phyloP scores from a whole-genome alignment of 2,797 vertebrate genomes.

The Myotis pilosus region DNA sequence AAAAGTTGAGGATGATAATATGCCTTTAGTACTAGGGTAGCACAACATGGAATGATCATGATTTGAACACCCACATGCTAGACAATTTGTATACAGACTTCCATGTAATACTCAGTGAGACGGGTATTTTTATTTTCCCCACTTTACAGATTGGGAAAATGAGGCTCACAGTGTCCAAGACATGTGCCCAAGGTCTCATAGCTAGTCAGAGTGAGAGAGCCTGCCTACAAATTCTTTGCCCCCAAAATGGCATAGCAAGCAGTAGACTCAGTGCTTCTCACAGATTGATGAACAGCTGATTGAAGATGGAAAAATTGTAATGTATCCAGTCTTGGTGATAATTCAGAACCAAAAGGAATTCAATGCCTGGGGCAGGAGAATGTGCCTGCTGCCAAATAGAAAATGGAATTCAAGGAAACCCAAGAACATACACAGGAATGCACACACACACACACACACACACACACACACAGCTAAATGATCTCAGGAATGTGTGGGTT shows the following conservation, averaged over 20 bases:
- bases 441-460: too few species aligned
- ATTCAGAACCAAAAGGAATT: neutral
- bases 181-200: neutral
- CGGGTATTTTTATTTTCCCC: neutral
- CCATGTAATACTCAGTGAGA: neutral
- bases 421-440: neutral
- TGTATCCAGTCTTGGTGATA: neutral
- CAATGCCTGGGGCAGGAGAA: neutral
- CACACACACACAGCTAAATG: neutral
- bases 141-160: neutral
- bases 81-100: neutral
- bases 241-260: neutral
- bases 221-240: neutral
- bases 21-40: neutral
- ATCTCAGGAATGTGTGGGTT: neutral
- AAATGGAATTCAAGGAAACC: neutral
- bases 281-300: rapidly evolving
- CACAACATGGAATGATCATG: neutral
- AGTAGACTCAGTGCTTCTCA: neutral
- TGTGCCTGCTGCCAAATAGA: neutral
- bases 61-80: rapidly evolving
- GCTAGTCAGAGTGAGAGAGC: neutral
- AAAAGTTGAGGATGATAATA: rapidly evolving
- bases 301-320: neutral
- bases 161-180: neutral